Percentiles rank a stretch among this genome's conserved stretches.
phyloP scores from a whole-genome alignment of 2,888 invertebrate genomes.

The Ormyrus thymus region DNA sequence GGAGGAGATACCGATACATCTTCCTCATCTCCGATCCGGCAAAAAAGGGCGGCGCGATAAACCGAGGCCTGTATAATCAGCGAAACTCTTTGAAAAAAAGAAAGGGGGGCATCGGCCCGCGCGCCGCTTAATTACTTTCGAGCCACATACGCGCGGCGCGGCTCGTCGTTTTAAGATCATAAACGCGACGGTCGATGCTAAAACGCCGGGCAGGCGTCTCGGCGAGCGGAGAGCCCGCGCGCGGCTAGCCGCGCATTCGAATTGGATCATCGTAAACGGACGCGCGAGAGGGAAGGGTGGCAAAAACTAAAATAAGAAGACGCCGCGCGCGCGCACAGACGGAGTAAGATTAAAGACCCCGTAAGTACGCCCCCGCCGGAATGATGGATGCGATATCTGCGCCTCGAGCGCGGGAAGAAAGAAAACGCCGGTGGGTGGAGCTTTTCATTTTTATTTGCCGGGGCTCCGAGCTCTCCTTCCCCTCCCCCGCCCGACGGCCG shows the following conservation, averaged over 20 bases:
- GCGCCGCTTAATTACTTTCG: constrained; percentile 46
- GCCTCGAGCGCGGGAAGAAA: constrained; percentile 53
- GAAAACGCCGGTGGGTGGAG: constrained; percentile 69
- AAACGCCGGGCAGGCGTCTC: constrained; percentile 7
- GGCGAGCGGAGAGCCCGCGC: neutral
- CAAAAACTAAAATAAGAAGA: constrained; percentile 37
- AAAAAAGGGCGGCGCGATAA: constrained; percentile 13
- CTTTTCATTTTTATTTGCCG: constrained; percentile 67
- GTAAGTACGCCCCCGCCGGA: constrained; percentile 73
- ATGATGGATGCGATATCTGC: constrained; percentile 73
- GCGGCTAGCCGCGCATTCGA: constrained; percentile 20
- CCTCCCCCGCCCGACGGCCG: constrained; percentile 58
- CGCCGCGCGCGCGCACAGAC: constrained; percentile 57
- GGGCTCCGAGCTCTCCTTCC: neutral
- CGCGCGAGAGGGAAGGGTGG: constrained; percentile 9
- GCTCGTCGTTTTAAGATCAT: constrained; percentile 35
- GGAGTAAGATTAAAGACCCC: constrained; percentile 73
- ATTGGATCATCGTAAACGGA: constrained; percentile 51
- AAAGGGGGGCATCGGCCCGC: constrained; percentile 13
- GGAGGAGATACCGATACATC: neutral
- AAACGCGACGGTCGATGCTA: constrained; percentile 45
- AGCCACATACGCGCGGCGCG: constrained; percentile 3
- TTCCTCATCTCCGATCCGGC: neutral
- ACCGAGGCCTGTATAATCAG: constrained; percentile 17
- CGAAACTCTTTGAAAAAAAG: constrained; percentile 25